Base-by-base conservation (phyloP, 2,888 invertebrate species). In the Ichneumoninae sp. region DNA sequence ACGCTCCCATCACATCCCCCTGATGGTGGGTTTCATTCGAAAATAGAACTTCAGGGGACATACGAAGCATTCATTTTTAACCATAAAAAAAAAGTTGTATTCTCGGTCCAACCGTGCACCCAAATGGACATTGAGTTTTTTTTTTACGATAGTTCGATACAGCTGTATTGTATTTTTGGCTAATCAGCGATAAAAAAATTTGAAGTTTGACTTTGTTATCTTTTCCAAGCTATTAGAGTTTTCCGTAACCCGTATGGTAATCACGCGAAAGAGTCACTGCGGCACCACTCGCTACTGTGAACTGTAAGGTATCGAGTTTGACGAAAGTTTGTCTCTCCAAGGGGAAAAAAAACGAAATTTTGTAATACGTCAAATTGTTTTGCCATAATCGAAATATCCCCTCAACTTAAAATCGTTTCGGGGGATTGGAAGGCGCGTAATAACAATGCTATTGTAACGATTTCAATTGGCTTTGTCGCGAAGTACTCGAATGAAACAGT, bases 41-140 rank as follows among this genome's bases (percentile, higher is more conserved):
- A 92, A 92, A 92, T 92, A 92, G 92, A 92, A 92, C 89, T 89
- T 90, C 89, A 90, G 89, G 89, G 88, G 89, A 89, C 91, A 90
- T 89, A 91, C 89, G 89, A 87, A 87, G 88, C 88, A 89, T 70
- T 57, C 89, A 91, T 91, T 92, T 91, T 92, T 92, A 88, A 88
- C 89, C 90, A 85, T 85, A 91, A 91, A 91, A 88, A 86, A 86
- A 87, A 85, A 89, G 91, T 91, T 91, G 90, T 87, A 89, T 68
- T 68, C 13, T 52, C 76, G 71, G 65, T 70, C 54, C 76, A 44
- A 70, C 54, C 50, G 22, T 52, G 1, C 36, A 19, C 16, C 22
- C 10, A 54, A 1, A n/a, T 13, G 13, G 16, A 40, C 36, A 71
- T 54, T 16, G 52, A 70, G 19, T 16, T 13, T 16, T 44, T 16